phyloP scores from a whole-genome alignment of 2,797 vertebrate species.

The Dermochelys coriacea region DNA sequence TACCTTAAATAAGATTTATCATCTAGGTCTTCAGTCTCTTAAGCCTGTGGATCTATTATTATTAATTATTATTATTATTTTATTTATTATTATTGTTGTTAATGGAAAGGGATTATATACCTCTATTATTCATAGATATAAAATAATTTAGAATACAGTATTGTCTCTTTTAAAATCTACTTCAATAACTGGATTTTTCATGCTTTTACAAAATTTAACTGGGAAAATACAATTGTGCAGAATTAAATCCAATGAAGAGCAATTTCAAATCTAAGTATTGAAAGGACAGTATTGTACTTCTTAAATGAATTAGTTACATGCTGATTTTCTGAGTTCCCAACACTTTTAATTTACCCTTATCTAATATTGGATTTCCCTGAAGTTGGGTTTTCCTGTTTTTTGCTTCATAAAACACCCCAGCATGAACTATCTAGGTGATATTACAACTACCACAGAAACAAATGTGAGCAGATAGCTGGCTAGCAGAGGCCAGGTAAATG shows the following conservation, averaged over 20 bases:
- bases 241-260: not conserved
- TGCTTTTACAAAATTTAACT: slow-evolving; percentile 13
- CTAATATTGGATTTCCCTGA: not conserved
- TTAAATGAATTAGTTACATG: not conserved
- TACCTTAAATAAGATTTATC: slow-evolving; percentile 8
- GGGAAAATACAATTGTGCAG: not conserved
- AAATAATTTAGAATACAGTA: not conserved
- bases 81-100: not conserved
- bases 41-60: not conserved
- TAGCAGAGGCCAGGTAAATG: not conserved
- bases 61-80: not conserved
- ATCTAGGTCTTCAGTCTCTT: slow-evolving; percentile 6
- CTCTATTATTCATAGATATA: not conserved
- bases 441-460: not conserved
- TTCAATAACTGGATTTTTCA: not conserved
- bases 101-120: not conserved
- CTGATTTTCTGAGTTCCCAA: not conserved
- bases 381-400: not conserved
- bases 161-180: not conserved
- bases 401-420: not conserved
- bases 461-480: not conserved
- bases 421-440: not conserved
- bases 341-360: not conserved
- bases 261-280: not conserved
- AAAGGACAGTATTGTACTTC: not conserved